A percentile compares a stretch with the other conserved stretches of the same genome.
Conservation (phyloP, 2,888 invertebrate species). For the Dynastes tityus region DNA sequence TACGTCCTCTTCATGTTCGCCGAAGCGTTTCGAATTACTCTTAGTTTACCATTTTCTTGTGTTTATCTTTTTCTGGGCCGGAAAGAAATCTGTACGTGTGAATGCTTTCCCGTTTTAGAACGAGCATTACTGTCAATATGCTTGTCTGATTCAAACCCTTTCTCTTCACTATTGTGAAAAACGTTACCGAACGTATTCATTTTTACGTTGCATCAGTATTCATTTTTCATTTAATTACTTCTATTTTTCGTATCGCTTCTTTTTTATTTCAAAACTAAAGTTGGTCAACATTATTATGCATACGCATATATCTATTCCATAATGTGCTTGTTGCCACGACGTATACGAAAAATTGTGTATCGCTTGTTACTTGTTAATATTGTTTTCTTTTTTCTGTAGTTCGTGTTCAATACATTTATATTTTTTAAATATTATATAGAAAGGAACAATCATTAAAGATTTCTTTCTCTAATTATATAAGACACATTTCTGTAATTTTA, state of each 20-base stretch:
- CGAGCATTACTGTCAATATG: slow-evolving; percentile 7
- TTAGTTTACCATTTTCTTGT: slow-evolving; percentile 32
- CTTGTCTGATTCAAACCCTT: slow-evolving; percentile 1
- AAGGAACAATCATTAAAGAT: too few species aligned
- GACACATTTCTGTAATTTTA: too few species aligned
- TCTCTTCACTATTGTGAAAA: slow-evolving; percentile 33
- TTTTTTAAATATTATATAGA: too few species aligned
- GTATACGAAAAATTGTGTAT: too few species aligned
- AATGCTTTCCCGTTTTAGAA: slow-evolving; percentile 30
- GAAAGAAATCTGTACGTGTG: slow-evolving; percentile 39
- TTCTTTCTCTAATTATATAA: too few species aligned
- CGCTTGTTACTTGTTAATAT: too few species aligned
- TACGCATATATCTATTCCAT: neutral
- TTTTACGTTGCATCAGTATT: neutral
- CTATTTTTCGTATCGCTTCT: neutral
- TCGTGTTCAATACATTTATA: too few species aligned
- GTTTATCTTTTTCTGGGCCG: slow-evolving; percentile 45
- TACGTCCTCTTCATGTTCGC: slow-evolving; percentile 28
- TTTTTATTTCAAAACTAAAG: neutral
- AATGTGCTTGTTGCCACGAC: too few species aligned
- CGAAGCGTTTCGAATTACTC: slow-evolving; percentile 46
- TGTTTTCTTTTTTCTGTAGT: too few species aligned
- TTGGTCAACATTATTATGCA: neutral
- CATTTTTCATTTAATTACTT: neutral
- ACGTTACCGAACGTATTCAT: slow-evolving; percentile 1